These are phyloP conservation scores for Microplitis mediator DNA, from an alignment of 1,140 invertebrate genomes.

Conservation along the genomic window DNA sequence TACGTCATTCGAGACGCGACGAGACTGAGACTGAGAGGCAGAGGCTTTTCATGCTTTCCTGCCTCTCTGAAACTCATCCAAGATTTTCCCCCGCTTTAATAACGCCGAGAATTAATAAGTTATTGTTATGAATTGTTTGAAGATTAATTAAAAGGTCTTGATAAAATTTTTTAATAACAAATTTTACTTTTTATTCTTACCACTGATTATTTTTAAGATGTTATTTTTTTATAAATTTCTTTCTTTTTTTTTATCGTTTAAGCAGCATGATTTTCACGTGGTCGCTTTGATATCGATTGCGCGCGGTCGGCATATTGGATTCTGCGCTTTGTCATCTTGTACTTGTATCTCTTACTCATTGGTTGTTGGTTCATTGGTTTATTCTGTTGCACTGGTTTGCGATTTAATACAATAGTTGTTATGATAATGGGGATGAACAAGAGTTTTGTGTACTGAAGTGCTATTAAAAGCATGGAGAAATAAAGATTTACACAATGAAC, in stretches of 20 bases:
- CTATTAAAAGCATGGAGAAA: neutral
- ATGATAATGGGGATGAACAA: constrained; percentile 5
- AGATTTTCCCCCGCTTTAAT: neutral
- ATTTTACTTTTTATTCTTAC: too few species aligned
- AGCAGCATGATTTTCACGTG: constrained; percentile 55
- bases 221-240: neutral
- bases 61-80: neutral
- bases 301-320: constrained; percentile 44
- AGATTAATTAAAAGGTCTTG: neutral
- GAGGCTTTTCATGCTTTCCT: constrained; percentile 3
- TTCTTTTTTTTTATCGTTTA: neutral
- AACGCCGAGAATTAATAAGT: neutral
- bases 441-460: neutral
- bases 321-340: constrained; percentile 45
- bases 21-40: constrained; percentile 9
- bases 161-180: too few species aligned
- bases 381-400: constrained; percentile 1
- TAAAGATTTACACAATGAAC: neutral
- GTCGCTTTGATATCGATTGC: constrained; percentile 51
- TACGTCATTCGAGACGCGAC: constrained; percentile 23
- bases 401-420: neutral
- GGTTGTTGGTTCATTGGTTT: constrained; percentile 3
- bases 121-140: neutral
- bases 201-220: neutral
- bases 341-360: constrained; percentile 1